Evolutionary conservation across 2,888 invertebrate species (phyloP).

Genomic region (Loripinus fragilis): DNA sequence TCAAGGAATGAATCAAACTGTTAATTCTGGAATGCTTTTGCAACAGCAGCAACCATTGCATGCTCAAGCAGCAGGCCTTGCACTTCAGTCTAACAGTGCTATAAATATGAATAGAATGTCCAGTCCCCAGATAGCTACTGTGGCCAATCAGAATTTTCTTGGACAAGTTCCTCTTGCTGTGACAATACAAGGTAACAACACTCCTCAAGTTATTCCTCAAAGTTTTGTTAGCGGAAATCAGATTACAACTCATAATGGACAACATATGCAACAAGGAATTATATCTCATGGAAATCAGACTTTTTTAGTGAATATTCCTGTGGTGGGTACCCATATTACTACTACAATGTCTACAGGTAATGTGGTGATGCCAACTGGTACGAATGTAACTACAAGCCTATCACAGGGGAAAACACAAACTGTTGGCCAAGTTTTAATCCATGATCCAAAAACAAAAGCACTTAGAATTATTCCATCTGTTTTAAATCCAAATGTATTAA

Average conservation of each 20-base stretch:
- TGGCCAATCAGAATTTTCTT: constrained; percentile 6
- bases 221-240: background rate
- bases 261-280: constrained; percentile 30
- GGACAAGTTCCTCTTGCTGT: background rate
- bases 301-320: constrained; percentile 74
- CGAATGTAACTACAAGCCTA: constrained; percentile 58
- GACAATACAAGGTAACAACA: background rate
- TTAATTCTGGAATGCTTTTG: background rate
- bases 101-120: background rate
- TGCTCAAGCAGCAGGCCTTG: background rate
- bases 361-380: constrained; percentile 56
- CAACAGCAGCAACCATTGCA: background rate
- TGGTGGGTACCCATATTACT: constrained; percentile 59
- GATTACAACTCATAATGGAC: background rate
- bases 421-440: constrained; percentile 18
- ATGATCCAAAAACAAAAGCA: constrained; percentile 16
- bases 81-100: constrained; percentile 24
- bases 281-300: constrained; percentile 63
- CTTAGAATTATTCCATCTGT: constrained; percentile 10
- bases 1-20: background rate
- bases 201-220: background rate
- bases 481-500: background rate
- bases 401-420: constrained; percentile 61
- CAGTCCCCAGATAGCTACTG: background rate
- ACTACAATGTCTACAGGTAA: constrained; percentile 60